Base-by-base conservation (phyloP, 37 sponge, comb jelly and placozoan genomes). In the Mnemiopsis leidyi region DNA sequence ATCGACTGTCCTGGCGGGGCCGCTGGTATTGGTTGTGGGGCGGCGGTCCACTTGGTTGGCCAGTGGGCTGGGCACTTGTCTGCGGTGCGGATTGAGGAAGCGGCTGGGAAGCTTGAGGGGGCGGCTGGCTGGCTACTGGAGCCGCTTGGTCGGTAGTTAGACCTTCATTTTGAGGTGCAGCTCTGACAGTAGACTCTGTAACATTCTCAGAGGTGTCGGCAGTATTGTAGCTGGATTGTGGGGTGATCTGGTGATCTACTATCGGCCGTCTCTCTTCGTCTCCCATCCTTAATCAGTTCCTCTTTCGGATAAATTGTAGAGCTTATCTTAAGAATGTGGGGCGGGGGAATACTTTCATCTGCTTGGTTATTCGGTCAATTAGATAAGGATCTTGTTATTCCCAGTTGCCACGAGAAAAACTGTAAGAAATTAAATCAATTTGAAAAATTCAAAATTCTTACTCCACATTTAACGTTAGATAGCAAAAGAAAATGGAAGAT, bases 191-290 rank as follows among this genome's bases (percentile, higher is more conserved):
- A 7, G 75, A 29, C 5, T 71, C 75, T 23, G 75, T n/a, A 25
- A 5, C 3, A 71, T 29, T 71, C 30, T 28, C 30, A 71, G 3
- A 7, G 5, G 75, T 71, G 20, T 28, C 20, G 7, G 25, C 30
- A 28, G 75, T 28, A 18, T 71, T 71, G n/a, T 71, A 71, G 75
- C 30, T 71, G 7, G 75, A n/a, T 71, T 71, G 75, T 5, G 61
- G 61, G 13, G 61, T 48, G 5, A 29, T 28, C 75, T 71, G n/a
- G 30, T 71, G 5, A 7, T 5, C 30, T 5, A 71, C 75, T 23
- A 71, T 71, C 75, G 75, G 75, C 25, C 5, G 30, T 71, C 75
- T n/a, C 75, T 71, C 75, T 25, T 71, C 30, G n/a, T 71, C n/a
- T 5, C n/a, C 75, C 75, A 71, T 71, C 3, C 5, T 5, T n/a